Percentiles rank a stretch among this genome's conserved stretches.
phyloP scores from a whole-genome alignment of 2,797 vertebrate species.

The Tiaroga cobitis region DNA sequence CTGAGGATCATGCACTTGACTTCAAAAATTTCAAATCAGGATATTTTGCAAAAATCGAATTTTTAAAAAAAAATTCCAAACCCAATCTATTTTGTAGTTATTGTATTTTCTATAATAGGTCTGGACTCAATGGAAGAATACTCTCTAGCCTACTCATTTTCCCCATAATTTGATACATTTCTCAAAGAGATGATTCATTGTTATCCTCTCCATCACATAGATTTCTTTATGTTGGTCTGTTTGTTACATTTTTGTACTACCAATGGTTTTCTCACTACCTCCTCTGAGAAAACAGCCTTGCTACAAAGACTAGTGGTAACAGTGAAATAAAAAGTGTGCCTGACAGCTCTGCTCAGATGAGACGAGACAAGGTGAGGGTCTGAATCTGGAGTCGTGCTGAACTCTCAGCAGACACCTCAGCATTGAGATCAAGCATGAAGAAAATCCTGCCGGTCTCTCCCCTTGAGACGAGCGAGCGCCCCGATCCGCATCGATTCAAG shows the following conservation, averaged over 20 bases:
- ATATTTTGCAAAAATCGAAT: too few species aligned
- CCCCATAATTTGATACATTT: too few species aligned
- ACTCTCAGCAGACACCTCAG: neutral
- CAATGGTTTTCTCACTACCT: neutral
- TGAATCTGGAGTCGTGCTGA: slow-evolving; percentile 1
- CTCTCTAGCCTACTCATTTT: too few species aligned
- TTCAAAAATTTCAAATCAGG: too few species aligned
- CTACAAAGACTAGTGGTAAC: neutral
- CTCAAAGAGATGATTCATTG: too few species aligned
- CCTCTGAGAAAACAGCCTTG: neutral
- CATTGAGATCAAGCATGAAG: slow-evolving; percentile 23
- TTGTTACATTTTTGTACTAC: neutral
- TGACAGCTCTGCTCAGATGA: slow-evolving; percentile 16
- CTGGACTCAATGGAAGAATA: too few species aligned
- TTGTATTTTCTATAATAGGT: too few species aligned
- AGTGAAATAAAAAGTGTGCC: slow-evolving; percentile 2
- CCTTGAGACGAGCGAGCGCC: neutral
- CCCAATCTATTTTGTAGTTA: too few species aligned
- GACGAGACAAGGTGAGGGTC: neutral
- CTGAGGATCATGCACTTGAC: too few species aligned
- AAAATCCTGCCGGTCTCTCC: slow-evolving; percentile 3
- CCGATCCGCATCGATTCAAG: slow-evolving; percentile 16
- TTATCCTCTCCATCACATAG: too few species aligned
- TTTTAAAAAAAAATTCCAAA: too few species aligned
- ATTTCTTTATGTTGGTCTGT: neutral